phyloP scores from a whole-genome alignment of 2,797 vertebrate genomes.

The Lerista edwardsae region DNA sequence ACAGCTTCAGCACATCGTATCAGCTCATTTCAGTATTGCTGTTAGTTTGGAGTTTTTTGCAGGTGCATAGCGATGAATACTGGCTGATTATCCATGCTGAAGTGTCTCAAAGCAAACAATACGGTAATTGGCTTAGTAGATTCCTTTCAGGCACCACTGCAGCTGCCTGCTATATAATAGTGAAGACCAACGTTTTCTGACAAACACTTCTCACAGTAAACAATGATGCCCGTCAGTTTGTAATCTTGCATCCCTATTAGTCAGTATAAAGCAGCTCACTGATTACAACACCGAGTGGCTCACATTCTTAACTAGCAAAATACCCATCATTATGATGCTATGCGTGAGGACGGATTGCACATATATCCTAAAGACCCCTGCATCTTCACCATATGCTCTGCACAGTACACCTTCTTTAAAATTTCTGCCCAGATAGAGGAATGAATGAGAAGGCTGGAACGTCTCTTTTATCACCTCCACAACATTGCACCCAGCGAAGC shows the following conservation, averaged over 20 bases:
- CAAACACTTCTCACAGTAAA: slow-evolving; percentile 25
- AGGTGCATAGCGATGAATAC: slow-evolving; percentile 72
- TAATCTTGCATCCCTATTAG: slow-evolving; percentile 25
- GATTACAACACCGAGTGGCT: slow-evolving; percentile 3
- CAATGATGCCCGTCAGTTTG: slow-evolving; percentile 32
- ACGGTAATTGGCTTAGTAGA: slow-evolving; percentile 44
- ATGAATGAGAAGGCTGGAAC: not conserved
- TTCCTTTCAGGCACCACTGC: slow-evolving; percentile 51
- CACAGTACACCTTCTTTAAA: not conserved
- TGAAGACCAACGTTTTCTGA: slow-evolving; percentile 30
- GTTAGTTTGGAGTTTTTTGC: slow-evolving; percentile 37
- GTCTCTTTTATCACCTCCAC: not conserved
- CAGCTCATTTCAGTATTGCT: slow-evolving; percentile 17
- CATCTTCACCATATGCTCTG: not conserved
- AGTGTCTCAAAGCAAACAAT: slow-evolving; percentile 53
- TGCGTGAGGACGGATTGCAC: not conserved
- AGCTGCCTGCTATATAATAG: slow-evolving; percentile 64
- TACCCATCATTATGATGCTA: not conserved
- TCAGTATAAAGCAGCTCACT: slow-evolving; percentile 30
- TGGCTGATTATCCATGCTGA: slow-evolving; percentile 61
- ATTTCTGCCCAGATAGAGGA: too few relatives aligned
- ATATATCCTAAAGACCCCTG: not conserved
- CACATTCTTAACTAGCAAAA: not conserved
- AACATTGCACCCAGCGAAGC: not conserved
- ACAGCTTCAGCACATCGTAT: not conserved